A percentile compares a stretch with the other conserved stretches of the same genome.
phyloP scores from a whole-genome alignment of 2,797 vertebrate genomes.

The Carcharodon carcharias region DNA sequence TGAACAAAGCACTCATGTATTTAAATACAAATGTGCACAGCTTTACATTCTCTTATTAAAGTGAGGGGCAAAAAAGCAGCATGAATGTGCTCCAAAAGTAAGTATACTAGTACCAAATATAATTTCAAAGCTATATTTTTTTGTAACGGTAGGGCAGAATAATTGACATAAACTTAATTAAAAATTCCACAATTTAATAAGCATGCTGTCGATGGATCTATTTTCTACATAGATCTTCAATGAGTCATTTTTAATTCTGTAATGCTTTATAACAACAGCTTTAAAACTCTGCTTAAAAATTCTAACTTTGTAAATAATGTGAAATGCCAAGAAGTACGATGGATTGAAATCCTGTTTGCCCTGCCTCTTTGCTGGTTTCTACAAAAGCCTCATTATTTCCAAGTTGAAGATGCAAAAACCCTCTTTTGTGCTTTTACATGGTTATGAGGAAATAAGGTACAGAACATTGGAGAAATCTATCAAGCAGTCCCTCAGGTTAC shows the following conservation, averaged over 20 bases:
- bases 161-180: neutral
- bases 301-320: conserved; percentile 5
- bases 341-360: conserved; percentile 2
- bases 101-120: neutral
- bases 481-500: neutral
- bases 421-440: neutral
- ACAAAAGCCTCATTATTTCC: neutral
- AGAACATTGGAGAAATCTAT: neutral
- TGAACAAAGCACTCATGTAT: neutral
- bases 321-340: neutral
- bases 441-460: neutral
- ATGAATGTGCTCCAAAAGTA: neutral
- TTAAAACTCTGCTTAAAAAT: conserved; percentile 43
- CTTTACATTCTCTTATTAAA: neutral
- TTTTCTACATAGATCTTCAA: neutral
- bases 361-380: neutral
- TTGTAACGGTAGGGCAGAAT: neutral
- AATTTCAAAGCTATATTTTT: neutral
- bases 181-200: conserved; percentile 8
- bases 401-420: neutral
- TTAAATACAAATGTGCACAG: neutral
- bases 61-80: too few relatives aligned
- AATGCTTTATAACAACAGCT: conserved; percentile 40
- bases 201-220: neutral
- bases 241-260: neutral